These are phyloP conservation scores for Yasuhikotakia modesta DNA, from an alignment of 2,797 vertebrate species.

Conservation along the genomic window DNA sequence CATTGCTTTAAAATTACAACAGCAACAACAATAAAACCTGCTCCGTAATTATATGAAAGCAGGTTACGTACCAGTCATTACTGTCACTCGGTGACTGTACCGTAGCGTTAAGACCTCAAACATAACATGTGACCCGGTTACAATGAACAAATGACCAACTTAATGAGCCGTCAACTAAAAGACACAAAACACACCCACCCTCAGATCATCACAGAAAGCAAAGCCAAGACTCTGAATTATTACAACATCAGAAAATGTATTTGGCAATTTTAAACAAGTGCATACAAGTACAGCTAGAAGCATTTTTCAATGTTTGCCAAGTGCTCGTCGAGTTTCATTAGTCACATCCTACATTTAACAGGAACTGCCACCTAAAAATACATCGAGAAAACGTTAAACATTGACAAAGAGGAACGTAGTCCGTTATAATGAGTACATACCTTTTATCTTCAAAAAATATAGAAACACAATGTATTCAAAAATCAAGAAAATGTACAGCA, in stretches of 20 bases:
- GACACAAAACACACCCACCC: not conserved
- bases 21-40: not conserved
- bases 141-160: not conserved
- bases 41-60: not conserved
- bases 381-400: constrained; percentile 92
- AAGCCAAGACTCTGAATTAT: constrained; percentile 94
- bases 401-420: constrained; percentile 88
- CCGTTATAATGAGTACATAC: constrained; percentile 98
- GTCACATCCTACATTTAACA: constrained; percentile 98
- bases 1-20: not conserved
- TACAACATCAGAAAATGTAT: constrained; percentile 99
- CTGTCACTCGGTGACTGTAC: not conserved
- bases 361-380: constrained; percentile 98
- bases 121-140: not conserved
- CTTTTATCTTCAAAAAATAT: constrained; percentile 98
- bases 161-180: not conserved
- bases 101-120: not conserved
- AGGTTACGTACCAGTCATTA: not conserved
- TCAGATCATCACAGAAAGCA: constrained; percentile 81
- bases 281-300: constrained; percentile 99
- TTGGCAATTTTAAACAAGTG: constrained; percentile 98
- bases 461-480: constrained; percentile 99
- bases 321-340: constrained; percentile 99
- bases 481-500: constrained; percentile 98
- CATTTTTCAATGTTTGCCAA: constrained; percentile 93